These are phyloP conservation scores for Urosaurus nigricauda DNA, from an alignment of 2,797 vertebrate species.

Conservation along the genomic window DNA sequence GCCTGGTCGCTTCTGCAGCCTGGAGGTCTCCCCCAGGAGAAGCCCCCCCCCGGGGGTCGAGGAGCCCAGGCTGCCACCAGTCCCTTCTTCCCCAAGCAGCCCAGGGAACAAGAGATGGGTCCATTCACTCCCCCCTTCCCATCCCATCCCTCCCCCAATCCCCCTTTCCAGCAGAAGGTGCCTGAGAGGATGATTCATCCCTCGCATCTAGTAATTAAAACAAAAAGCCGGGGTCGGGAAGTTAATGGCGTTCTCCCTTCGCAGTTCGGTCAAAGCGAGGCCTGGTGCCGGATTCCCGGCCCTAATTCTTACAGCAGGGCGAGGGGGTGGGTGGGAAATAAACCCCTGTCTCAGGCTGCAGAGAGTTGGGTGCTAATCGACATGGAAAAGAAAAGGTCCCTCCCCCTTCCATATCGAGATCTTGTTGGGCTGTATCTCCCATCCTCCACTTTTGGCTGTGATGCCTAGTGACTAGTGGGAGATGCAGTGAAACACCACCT, in stretches of 20 bases:
- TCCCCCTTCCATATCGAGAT: no score
- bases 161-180: slow-evolving; percentile 64
- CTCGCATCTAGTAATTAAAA: slow-evolving; percentile 81
- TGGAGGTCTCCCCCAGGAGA: background rate
- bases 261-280: slow-evolving; percentile 68
- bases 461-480: background rate
- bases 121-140: slow-evolving; percentile 13
- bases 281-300: slow-evolving; percentile 61
- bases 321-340: background rate
- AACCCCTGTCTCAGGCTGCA: background rate
- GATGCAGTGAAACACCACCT: background rate
- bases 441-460: background rate
- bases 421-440: background rate
- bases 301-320: background rate
- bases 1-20: background rate
- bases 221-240: slow-evolving; percentile 78
- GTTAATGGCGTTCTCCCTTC: slow-evolving; percentile 75
- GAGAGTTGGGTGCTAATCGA: background rate
- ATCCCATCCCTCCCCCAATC: slow-evolving; percentile 19
- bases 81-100: background rate
- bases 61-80: background rate
- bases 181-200: slow-evolving; percentile 70
- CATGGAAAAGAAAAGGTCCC: background rate
- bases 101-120: slow-evolving; percentile 51
- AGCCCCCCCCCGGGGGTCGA: background rate